phyloP scores from a whole-genome alignment of 2,888 invertebrate species.

The Drosophila recens region DNA sequence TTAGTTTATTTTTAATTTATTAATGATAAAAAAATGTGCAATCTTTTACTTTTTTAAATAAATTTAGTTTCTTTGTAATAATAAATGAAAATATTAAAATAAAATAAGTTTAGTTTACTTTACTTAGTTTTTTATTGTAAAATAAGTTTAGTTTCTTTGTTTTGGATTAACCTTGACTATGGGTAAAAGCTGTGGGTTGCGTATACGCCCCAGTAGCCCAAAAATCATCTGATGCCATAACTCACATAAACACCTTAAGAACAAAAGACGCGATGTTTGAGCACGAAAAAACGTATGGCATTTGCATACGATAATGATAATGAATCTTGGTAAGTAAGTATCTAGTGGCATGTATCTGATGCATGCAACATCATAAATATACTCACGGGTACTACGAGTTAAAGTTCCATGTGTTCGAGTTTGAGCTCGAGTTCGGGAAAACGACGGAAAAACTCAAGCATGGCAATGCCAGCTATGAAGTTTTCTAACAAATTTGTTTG shows the following conservation, averaged over 20 bases:
- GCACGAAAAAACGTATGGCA: conserved; percentile 50
- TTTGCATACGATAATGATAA: conserved; percentile 64
- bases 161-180: conserved; percentile 66
- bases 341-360: conserved; percentile 38
- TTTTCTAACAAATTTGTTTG: conserved; percentile 78
- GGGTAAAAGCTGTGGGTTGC: conserved; percentile 59
- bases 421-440: conserved; percentile 20
- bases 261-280: conserved; percentile 44
- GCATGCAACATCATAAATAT: conserved; percentile 72
- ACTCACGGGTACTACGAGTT: conserved; percentile 5
- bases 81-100: too few species aligned
- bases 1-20: conserved; percentile 11
- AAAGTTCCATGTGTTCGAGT: conserved; percentile 8
- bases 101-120: too few species aligned
- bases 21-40: neutral
- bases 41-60: too few species aligned
- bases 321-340: neutral
- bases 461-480: conserved; percentile 36
- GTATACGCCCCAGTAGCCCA: conserved; percentile 57
- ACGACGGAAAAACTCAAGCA: conserved; percentile 49
- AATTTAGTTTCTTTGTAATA: too few species aligned
- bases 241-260: conserved; percentile 73
- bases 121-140: neutral
- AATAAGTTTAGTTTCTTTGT: neutral
- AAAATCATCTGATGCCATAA: conserved; percentile 60